phyloP scores from a whole-genome alignment of 1,140 invertebrate species.

The Magallana angulata region DNA sequence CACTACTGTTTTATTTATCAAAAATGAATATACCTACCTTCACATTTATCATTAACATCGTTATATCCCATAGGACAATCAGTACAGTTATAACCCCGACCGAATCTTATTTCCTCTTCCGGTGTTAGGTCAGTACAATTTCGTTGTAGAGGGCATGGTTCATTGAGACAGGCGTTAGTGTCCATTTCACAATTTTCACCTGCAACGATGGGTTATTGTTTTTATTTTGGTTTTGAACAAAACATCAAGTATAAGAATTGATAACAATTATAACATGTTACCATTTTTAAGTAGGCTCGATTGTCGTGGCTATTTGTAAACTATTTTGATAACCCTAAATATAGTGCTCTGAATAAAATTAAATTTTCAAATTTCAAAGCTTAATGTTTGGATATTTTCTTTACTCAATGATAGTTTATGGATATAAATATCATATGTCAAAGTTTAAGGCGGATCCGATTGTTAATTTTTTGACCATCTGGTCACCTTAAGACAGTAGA shows the following conservation, averaged over 20 bases:
- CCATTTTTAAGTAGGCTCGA: too few relatives aligned
- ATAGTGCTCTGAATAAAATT: not conserved
- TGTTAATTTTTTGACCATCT: too few relatives aligned
- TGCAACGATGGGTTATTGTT: not conserved
- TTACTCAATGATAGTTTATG: too few relatives aligned
- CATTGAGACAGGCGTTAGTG: conserved; percentile 42
- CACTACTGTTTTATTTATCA: too few relatives aligned
- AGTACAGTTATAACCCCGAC: conserved; percentile 43
- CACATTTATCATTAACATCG: conserved; percentile 36
- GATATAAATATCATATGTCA: too few relatives aligned
- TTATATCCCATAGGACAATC: conserved; percentile 44
- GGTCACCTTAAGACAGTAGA: not conserved
- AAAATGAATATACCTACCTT: not conserved
- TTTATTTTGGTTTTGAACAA: too few relatives aligned
- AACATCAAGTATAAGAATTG: not conserved
- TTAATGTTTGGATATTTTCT: too few relatives aligned
- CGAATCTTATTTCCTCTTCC: not conserved
- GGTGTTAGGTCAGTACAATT: conserved; percentile 52
- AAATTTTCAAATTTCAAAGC: too few relatives aligned
- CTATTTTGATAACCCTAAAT: too few relatives aligned
- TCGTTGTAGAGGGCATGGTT: conserved; percentile 29
- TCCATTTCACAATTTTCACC: conserved; percentile 53
- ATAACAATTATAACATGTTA: not conserved
- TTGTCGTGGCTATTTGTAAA: too few relatives aligned
- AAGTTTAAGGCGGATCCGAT: too few relatives aligned